phyloP scores from a whole-genome alignment of 1,140 invertebrate genomes.

The Pogonomyrmex barbatus region DNA sequence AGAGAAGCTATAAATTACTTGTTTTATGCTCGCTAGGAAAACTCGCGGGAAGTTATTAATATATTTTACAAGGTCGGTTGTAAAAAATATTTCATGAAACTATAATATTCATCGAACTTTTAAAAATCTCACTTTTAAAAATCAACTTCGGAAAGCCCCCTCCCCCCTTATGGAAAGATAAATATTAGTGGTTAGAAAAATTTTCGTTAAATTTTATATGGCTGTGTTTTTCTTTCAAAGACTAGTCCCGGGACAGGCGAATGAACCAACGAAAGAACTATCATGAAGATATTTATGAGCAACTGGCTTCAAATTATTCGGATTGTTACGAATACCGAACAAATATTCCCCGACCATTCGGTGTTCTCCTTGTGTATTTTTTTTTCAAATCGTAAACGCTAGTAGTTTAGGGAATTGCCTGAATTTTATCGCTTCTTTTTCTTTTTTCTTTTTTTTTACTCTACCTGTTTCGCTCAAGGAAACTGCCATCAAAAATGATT shows the following conservation, averaged over 20 bases:
- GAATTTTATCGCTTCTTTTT: slow-evolving; percentile 42
- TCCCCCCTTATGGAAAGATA: neutral
- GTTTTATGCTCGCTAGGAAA: neutral
- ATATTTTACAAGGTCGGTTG: slow-evolving; percentile 4
- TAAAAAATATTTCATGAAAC: slow-evolving; percentile 9
- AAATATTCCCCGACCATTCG: slow-evolving; percentile 14
- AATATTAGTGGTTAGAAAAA: neutral
- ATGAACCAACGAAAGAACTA: slow-evolving; percentile 41
- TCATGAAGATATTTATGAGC: slow-evolving; percentile 69
- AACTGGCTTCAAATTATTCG: slow-evolving; percentile 66
- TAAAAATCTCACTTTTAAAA: neutral
- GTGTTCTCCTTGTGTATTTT: slow-evolving; percentile 15
- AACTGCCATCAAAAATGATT: slow-evolving; percentile 61
- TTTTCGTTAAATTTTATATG: neutral
- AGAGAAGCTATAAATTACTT: slow-evolving; percentile 11
- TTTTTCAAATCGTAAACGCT: neutral
- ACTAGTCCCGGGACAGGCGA: neutral
- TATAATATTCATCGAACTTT: slow-evolving; percentile 11
- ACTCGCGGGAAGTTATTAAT: neutral
- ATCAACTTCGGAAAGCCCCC: slow-evolving; percentile 6
- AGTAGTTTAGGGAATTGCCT: slow-evolving; percentile 60
- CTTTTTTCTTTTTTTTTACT: slow-evolving; percentile 55
- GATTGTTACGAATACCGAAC: slow-evolving; percentile 35
- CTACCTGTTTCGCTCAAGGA: slow-evolving; percentile 42
- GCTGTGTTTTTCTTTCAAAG: neutral